Base-by-base conservation (phyloP, 2,113 vertebrate species). In the Aptenodytes patagonicus region DNA sequence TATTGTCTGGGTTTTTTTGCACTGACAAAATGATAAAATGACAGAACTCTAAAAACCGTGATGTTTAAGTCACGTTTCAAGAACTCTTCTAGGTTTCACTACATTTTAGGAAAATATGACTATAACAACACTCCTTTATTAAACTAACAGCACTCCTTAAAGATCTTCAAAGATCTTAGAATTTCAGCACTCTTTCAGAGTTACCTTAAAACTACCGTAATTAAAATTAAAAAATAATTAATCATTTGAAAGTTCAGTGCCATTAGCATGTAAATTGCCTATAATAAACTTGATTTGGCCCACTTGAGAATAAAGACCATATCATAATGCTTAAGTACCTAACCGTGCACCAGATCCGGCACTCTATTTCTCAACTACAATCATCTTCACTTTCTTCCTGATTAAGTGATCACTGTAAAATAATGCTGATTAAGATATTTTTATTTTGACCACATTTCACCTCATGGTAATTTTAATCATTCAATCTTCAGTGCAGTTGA, bases 351-450 rank as follows among this genome's bases (percentile, higher is more conserved):
- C 90, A 94, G 72, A 93, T 93, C 87, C 16, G 28, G 91, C 76
- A 90, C 89, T 83, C 58, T 80, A 21, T 61, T 85, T 82, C 81
- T 78, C 87, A 71, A 29, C 73, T 44, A 91, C 80, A 77, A 75
- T 87, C 86, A 94, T 68, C 68, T 75, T 91, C 6, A 2, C 29
- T 51, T 91, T 79, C 89, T 66, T 95, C 89, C 71, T 95, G 75
- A 93, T 94, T 93, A 96, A 91, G 47, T 76, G 81, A 93, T 91
- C 77, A 20, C 72, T 87, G 84, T 20, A 55, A 92, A 92, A 93
- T 94, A 96, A 93, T 87, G 42, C 83, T 89, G 73, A 91, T 93
- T 72, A 95, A 84, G 70, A 60, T 91, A 89, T 87, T 96, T 89
- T 96, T 93, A 89, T 87, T 95, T 71, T 73, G 54, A 92, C 77